Base-by-base conservation (phyloP, 2,113 vertebrate species). In the Carettochelys insculpta region DNA sequence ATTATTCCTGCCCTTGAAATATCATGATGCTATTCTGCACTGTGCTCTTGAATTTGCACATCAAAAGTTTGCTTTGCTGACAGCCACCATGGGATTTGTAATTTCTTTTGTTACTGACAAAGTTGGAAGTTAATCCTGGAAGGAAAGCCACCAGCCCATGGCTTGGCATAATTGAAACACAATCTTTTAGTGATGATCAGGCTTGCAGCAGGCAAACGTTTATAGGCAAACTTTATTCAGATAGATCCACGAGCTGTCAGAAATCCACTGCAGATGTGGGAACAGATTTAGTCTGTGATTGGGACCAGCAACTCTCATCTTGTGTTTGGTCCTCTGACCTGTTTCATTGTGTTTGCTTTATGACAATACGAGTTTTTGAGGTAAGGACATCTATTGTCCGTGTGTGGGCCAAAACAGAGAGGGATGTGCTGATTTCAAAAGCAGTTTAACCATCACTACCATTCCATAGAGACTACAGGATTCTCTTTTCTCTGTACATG, bases 1-100 rank as follows among this genome's bases (percentile, higher is more conserved):
- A 91, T 95, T 82, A 52, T 81, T 73, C 20, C 43, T 29, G 5
- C 71, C 80, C 77, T 78, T 77, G 48, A 58, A 92, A 85, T 47
- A 54, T 68, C 61, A 58, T 83, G 65, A 76, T 0, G 2, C 58
- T 82, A 48, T 90, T n/a, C 31, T 85, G 52, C 20, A 56, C 85
- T 85, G 0, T 79, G 75, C 31, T 79, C 82, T 93, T 82, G 61
- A 25, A 12, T 80, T 89, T 86, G 75, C 76, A 71, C 12, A 51
- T 78, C 53, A 83, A 14, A 77, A 89, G 6, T 83, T 93, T 93
- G 94, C 41, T 89, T 92, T 93, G 65, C 48, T 61, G 22, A 58
- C 5, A 81, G 52, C 81, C 80, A 83, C 43, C 77, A 24, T 84
- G 34, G 81, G n/a, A 58, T 79, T 31, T 2, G 0, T 53, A 85